Percentiles rank a stretch among this genome's conserved stretches.
These are phyloP conservation scores for Myotis yumanensis DNA, from an alignment of 2,113 vertebrate species.

Conservation along the genomic window DNA sequence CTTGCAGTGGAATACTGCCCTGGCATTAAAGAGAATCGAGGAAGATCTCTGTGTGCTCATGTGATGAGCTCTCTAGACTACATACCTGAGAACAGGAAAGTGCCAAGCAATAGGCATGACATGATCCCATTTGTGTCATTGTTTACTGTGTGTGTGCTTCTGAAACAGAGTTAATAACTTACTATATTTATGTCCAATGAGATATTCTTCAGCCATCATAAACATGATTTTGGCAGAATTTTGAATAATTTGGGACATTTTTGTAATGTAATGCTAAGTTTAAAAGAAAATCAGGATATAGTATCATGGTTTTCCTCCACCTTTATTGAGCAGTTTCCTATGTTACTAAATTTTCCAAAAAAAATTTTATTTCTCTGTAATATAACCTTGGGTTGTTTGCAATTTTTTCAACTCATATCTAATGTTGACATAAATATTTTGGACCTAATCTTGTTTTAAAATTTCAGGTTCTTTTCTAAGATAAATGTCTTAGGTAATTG, in stretches of 20 bases:
- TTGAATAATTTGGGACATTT: not conserved
- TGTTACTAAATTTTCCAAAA: slow-evolving; percentile 5
- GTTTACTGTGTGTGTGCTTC: not conserved
- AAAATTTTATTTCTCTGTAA: slow-evolving; percentile 3
- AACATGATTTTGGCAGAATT: not conserved
- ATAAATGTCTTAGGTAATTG: slow-evolving; percentile 40
- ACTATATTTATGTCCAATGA: not conserved
- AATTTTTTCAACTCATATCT: slow-evolving; percentile 24
- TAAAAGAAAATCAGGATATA: not conserved
- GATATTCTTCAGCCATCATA: not conserved
- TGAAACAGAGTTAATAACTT: not conserved
- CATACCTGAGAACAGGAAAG: not conserved
- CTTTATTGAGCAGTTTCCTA: slow-evolving; percentile 29
- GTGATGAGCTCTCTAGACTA: not conserved
- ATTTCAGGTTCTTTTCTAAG: slow-evolving; percentile 42
- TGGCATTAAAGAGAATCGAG: not conserved
- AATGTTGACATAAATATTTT: slow-evolving; percentile 30
- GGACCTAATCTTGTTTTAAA: not conserved
- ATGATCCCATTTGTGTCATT: not conserved
- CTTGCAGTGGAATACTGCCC: not conserved
- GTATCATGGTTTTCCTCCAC: not conserved
- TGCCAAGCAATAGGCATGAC: not conserved
- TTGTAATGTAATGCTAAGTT: not conserved
- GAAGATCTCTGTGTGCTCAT: not conserved
- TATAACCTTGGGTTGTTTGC: not conserved